Evolutionary conservation across 2,888 invertebrate genomes (phyloP), one percentile per base, ranked within the genome.

Genomic region (Drosophila incognita): DNA sequence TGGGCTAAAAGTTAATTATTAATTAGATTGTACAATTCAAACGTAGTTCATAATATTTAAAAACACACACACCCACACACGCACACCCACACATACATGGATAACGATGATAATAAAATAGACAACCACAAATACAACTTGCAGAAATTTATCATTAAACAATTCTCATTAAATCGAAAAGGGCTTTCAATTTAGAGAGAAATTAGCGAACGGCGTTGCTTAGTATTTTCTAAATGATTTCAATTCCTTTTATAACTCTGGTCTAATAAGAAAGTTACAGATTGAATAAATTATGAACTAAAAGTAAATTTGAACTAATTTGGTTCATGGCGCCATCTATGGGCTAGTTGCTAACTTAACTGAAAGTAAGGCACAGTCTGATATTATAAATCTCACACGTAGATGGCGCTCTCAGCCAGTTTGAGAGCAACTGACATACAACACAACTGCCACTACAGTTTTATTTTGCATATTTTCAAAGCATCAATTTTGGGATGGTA

Each of bases 1-100:
- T 76, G 88, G 86, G 88, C 86, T 89, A 89, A 89, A 89, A 88
- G 86, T 87, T 87, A 87, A 87, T 77, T 85, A 87, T 78, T 89
- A 85, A 85, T 67, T 88, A 88, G 83, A 89, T 82, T 87, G 85
- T 87, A 89, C 73, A 87, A 87, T 86, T 82, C 82, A 89, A 86
- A 89, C 82, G 87, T 86, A 86, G 89, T 79, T 85, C 83, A 83
- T 85, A 85, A 89, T 85, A 85, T 85, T 85, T 85, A 85, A 87
- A 79, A 80, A 78, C 24, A 24, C 24, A 24, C 24, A 42, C n/a
- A 40, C 10, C 4, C 10, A n/a, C 10, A 2, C 4, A n/a, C n/a
- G n/a, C 3, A 8, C 3, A 18, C 31, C 8, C 31, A 31, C 31
- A 31, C 31, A 2, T 3, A 63, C 64, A 73, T 72, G 65, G 69